Evolutionary conservation across 2,797 vertebrate genomes (phyloP).

Genomic region (Rhyacichthys aspro): DNA sequence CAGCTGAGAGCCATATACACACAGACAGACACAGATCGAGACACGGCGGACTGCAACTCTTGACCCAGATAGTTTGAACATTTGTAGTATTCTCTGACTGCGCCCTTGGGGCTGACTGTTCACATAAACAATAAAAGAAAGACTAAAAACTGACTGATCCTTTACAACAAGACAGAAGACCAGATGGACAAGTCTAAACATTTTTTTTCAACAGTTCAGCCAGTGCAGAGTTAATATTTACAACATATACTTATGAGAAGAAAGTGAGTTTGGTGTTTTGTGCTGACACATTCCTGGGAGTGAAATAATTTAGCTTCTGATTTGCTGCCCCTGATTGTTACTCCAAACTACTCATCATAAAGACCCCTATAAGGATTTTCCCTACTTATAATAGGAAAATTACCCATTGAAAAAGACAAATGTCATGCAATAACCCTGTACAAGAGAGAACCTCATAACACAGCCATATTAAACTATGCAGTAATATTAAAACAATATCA

Average conservation of each 20-base stretch:
- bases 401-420: slow-evolving; percentile 3
- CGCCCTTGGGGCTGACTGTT: slow-evolving; percentile 10
- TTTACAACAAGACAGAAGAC: background rate
- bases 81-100: slow-evolving; percentile 19
- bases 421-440: slow-evolving; percentile 10
- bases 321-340: background rate
- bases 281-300: background rate
- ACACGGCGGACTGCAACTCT: slow-evolving; percentile 17
- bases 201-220: no score
- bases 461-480: slow-evolving; percentile 10
- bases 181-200: background rate
- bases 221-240: no score
- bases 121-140: slow-evolving; percentile 17
- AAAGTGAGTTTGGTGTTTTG: no score
- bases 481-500: slow-evolving; percentile 17
- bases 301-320: background rate
- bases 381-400: background rate
- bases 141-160: background rate
- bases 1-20: slow-evolving; percentile 36
- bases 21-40: slow-evolving; percentile 3
- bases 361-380: background rate
- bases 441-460: slow-evolving; percentile 14
- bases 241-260: no score
- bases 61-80: slow-evolving; percentile 53
- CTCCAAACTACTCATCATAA: background rate